A percentile compares a stretch with the other conserved stretches of the same genome.
phyloP scores from a whole-genome alignment of 2,113 vertebrate genomes.

The Condylura cristata region DNA sequence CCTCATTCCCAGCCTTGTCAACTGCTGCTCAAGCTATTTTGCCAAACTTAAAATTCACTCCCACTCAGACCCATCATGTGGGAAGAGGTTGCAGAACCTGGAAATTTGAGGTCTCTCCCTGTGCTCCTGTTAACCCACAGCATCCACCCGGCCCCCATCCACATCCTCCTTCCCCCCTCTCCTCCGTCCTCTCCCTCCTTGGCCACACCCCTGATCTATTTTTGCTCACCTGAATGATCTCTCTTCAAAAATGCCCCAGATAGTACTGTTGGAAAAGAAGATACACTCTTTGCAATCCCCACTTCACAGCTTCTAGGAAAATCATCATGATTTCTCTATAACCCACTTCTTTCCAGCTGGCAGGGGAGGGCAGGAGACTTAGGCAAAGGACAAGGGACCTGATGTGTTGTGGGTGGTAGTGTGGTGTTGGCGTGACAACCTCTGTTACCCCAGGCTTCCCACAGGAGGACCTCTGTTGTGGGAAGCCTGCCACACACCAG shows the following conservation, averaged over 20 bases:
- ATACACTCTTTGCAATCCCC: neutral
- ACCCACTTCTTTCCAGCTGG: neutral
- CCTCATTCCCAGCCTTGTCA: neutral
- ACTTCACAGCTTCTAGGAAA: neutral
- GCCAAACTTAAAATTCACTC: neutral
- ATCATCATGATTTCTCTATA: neutral
- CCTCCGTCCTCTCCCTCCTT: too few relatives aligned
- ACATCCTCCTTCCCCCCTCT: neutral
- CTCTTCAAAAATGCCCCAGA: neutral
- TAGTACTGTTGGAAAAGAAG: conserved; percentile 5
- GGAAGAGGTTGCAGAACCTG: neutral
- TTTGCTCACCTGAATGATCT: neutral
- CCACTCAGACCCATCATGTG: neutral
- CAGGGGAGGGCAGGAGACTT: neutral
- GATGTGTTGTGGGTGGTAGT: neutral
- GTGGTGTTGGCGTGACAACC: neutral
- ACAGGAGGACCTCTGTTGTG: neutral
- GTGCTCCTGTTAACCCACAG: neutral
- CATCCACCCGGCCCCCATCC: neutral
- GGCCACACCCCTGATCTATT: neutral
- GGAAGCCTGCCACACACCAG: neutral
- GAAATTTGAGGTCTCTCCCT: neutral
- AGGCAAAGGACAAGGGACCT: neutral
- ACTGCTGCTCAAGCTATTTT: neutral
- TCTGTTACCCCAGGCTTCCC: neutral